A percentile compares a stretch with the other conserved stretches of the same genome.
Evolutionary conservation across 2,113 vertebrate genomes (phyloP).

Genomic region (Eurystomus gularis): DNA sequence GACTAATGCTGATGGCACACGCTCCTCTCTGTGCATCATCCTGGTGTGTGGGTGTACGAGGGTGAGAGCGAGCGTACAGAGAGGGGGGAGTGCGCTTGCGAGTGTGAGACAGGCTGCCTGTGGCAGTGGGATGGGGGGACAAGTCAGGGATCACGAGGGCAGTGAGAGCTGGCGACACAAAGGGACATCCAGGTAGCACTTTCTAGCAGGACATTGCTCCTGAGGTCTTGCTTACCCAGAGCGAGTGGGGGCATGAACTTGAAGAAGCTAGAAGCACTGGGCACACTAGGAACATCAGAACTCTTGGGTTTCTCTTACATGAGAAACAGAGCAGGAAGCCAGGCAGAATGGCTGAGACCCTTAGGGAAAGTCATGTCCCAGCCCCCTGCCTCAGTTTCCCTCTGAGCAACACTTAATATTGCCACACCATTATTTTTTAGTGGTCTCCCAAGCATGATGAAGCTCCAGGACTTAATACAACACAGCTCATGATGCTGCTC

Average conservation of each 20-base stretch:
- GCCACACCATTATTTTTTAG: background rate
- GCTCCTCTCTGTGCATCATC: conserved; percentile 46
- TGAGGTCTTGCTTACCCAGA: background rate
- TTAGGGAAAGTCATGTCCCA: background rate
- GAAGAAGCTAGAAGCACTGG: background rate
- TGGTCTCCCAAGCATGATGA: background rate
- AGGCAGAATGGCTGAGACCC: background rate
- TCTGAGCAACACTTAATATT: background rate
- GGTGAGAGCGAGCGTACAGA: background rate
- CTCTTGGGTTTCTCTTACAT: background rate
- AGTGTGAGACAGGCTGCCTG: background rate
- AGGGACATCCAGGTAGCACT: background rate
- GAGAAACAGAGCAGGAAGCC: background rate
- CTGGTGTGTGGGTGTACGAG: background rate
- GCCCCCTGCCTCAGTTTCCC: background rate
- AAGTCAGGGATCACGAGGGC: rapidly evolving
- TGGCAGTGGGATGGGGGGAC: rapidly evolving
- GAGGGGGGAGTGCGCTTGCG: rapidly evolving
- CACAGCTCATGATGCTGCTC: background rate
- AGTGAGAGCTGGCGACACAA: background rate
- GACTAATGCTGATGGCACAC: conserved; percentile 68
- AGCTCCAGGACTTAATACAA: background rate
- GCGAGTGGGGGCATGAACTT: rapidly evolving
- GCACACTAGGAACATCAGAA: background rate
- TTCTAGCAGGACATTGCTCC: rapidly evolving